Percentiles rank a stretch among this genome's conserved stretches.
These are phyloP conservation scores for Mythimna albipuncta DNA, from an alignment of 2,888 invertebrate genomes.

Conservation along the genomic window DNA sequence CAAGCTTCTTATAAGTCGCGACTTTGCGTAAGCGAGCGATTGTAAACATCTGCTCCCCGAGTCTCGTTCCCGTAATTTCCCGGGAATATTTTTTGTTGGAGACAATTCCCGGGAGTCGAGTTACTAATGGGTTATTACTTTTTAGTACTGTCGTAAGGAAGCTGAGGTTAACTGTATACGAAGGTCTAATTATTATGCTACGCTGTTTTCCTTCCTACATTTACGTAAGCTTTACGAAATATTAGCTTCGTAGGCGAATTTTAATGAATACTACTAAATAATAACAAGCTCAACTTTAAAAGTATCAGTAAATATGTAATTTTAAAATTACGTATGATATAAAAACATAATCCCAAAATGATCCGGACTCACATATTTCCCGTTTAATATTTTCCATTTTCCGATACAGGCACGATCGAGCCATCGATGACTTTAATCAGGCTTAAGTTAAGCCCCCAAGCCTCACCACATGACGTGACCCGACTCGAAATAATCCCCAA, in stretches of 20 bases:
- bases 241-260: neutral
- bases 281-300: neutral
- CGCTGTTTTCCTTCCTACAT: conserved; percentile 29
- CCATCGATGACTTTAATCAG: conserved; percentile 57
- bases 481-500: conserved; percentile 49
- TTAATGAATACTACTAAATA: neutral
- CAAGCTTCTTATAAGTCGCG: conserved; percentile 44
- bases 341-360: conserved; percentile 19
- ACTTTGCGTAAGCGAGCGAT: conserved; percentile 50
- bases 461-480: conserved; percentile 53
- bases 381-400: conserved; percentile 37
- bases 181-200: conserved; percentile 40
- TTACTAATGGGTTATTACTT: conserved; percentile 58
- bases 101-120: conserved; percentile 41
- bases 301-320: neutral
- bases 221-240: conserved; percentile 27
- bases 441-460: conserved; percentile 55
- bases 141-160: conserved; percentile 48
- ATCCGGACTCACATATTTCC: conserved; percentile 15
- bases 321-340: neutral
- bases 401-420: conserved; percentile 20
- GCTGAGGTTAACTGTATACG: conserved; percentile 51
- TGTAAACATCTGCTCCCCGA: conserved; percentile 60
- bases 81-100: conserved; percentile 34
- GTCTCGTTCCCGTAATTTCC: conserved; percentile 31